Evolutionary conservation across 2,113 vertebrate species (phyloP), one percentile per base, ranked within the genome.

Genomic region (Bolborhynchus lineola): DNA sequence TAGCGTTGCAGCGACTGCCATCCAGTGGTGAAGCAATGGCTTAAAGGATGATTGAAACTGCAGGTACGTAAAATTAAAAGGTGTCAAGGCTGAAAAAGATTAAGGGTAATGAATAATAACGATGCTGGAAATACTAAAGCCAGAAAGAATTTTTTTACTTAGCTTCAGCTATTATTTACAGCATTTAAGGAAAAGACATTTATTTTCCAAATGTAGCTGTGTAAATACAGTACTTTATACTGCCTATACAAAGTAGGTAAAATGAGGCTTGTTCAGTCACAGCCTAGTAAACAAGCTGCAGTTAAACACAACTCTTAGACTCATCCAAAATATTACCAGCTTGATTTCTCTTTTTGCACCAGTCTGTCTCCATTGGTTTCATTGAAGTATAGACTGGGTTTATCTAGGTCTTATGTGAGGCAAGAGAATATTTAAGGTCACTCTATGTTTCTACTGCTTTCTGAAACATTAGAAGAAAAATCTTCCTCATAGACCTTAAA

Each of bases 1-100:
- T 79, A 92, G 57, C 6, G 0, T 89, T 91, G 96, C 81, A 80
- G 25, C 35, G 62, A 82, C 86, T 93, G 96, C 95, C 96, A 96
- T 50, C 96, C 70, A 85, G 93, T 77, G 96, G 93, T 31, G 37
- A 89, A 35, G 2, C 41, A 39, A 24, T 7, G 46, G 39, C 24
- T 82, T 47, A 42, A 35, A 80, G 82, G 49, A 17, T 7, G 6
- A 21, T 7, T 65, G 39, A 71, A 75, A 44, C 42, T 25, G 47
- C 67, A 91, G 26, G 18, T 25, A 39, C 0, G 1, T 11, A 42
- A 67, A 53, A 67, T 33, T 25, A 17, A 67, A 57, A 92, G 47
- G 16, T 11, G 60, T 28, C 41, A 37, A 52, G 17, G 37, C 24
- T 57, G 52, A 24, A 72, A 64, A 84, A 47, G 16, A 42, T 25